Conservation (phyloP, 1,140 invertebrate species). For the Apis cerana region DNA sequence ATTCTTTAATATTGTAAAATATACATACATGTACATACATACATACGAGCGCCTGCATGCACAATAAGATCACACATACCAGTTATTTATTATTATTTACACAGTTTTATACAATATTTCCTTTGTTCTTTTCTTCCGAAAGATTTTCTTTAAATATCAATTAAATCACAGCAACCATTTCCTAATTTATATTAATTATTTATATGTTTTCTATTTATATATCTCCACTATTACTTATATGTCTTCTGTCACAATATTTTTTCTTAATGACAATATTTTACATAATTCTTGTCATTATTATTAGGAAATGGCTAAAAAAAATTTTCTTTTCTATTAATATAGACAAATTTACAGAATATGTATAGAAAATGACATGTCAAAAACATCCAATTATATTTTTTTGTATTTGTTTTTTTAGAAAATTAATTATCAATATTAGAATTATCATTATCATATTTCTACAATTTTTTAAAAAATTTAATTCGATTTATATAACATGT, state of each 20-base stretch:
- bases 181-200: slow-evolving; percentile 2
- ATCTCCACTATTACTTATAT: background rate
- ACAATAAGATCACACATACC: slow-evolving; percentile 55
- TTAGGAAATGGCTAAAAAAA: slow-evolving; percentile 32
- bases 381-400: background rate
- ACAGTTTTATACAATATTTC: slow-evolving; percentile 72
- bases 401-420: background rate
- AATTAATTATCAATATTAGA: background rate
- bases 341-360: background rate
- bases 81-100: slow-evolving; percentile 77
- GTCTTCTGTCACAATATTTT: background rate
- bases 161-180: background rate
- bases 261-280: background rate
- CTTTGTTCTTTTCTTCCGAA: background rate
- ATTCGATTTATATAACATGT: slow-evolving; percentile 44
- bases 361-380: background rate
- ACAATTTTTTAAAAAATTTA: slow-evolving; percentile 44
- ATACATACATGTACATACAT: slow-evolving; percentile 29
- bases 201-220: background rate
- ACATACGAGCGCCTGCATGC: background rate
- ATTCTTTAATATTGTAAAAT: slow-evolving; percentile 62
- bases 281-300: background rate
- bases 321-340: background rate
- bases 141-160: background rate
- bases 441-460: background rate